Evolutionary conservation across 2,888 invertebrate genomes (phyloP).

Genomic region (Eupithecia pulchellata): DNA sequence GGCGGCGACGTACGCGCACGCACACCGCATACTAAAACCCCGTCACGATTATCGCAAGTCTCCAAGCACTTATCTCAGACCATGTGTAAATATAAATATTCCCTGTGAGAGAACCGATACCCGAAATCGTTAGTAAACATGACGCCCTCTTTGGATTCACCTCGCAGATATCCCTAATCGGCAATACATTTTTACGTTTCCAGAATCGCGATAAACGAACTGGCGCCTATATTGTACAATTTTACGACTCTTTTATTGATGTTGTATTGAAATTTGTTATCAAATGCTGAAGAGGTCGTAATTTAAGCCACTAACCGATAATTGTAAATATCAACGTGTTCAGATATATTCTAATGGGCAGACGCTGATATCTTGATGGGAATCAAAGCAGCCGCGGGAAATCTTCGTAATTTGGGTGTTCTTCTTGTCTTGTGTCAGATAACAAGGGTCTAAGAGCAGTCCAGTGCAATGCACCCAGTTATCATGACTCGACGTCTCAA

Average conservation of each 20-base stretch:
- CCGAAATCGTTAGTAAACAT: slow-evolving; percentile 57
- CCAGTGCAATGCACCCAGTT: slow-evolving; percentile 74
- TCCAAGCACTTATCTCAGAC: slow-evolving; percentile 71
- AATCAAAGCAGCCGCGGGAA: slow-evolving; percentile 51
- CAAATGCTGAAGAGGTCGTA: slow-evolving; percentile 32
- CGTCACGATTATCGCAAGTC: slow-evolving; percentile 72
- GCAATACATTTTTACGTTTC: slow-evolving; percentile 57
- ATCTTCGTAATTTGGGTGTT: slow-evolving; percentile 59
- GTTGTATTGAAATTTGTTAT: slow-evolving; percentile 30
- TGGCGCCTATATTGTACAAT: slow-evolving; percentile 36
- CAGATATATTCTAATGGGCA: slow-evolving; percentile 39
- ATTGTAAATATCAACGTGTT: slow-evolving; percentile 17
- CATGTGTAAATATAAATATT: slow-evolving; percentile 64
- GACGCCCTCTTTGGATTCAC: slow-evolving; percentile 66
- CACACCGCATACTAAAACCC: slow-evolving; percentile 81
- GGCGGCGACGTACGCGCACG: slow-evolving; percentile 74
- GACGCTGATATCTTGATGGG: slow-evolving; percentile 29
- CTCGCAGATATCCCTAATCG: slow-evolving; percentile 63
- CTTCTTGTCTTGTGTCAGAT: slow-evolving; percentile 49
- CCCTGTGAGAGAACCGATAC: slow-evolving; percentile 47
- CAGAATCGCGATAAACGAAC: slow-evolving; percentile 60
- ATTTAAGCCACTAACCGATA: slow-evolving; percentile 33
- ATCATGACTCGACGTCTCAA: slow-evolving; percentile 68
- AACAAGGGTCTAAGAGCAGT: slow-evolving; percentile 70
- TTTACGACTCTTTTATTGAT: slow-evolving; percentile 36